Conservation (phyloP, 2,888 invertebrate species). For the Asteroscopus sphinx region DNA sequence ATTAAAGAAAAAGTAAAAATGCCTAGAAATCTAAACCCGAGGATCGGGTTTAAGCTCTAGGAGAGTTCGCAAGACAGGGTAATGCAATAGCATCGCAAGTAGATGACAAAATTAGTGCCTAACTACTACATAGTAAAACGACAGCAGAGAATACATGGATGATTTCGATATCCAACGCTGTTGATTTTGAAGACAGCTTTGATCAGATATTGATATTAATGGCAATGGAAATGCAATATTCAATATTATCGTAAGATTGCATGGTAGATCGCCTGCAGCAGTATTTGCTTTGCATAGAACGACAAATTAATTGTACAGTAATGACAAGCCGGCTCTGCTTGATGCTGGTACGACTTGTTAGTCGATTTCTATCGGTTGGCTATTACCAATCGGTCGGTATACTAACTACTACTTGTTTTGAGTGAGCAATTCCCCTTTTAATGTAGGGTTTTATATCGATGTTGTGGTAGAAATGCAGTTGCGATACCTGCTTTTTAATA, state of each 20-base stretch:
- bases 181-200: neutral
- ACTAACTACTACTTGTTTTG: slow-evolving; percentile 57
- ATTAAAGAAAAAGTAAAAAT: slow-evolving; percentile 23
- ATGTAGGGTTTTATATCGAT: slow-evolving; percentile 42
- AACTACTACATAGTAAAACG: slow-evolving; percentile 15
- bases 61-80: slow-evolving; percentile 28
- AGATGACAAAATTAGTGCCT: slow-evolving; percentile 43
- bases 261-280: slow-evolving; percentile 65
- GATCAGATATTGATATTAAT: slow-evolving; percentile 1
- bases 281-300: slow-evolving; percentile 72
- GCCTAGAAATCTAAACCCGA: slow-evolving; percentile 20
- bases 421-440: slow-evolving; percentile 52
- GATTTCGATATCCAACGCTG: slow-evolving; percentile 20
- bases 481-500: slow-evolving; percentile 3
- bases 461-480: slow-evolving; percentile 12
- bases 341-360: slow-evolving; percentile 59
- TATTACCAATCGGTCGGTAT: slow-evolving; percentile 61
- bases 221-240: slow-evolving; percentile 35
- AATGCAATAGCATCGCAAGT: slow-evolving; percentile 39
- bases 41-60: slow-evolving; percentile 25
- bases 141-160: neutral
- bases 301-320: slow-evolving; percentile 82
- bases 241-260: slow-evolving; percentile 28
- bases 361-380: slow-evolving; percentile 63
- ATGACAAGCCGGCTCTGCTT: slow-evolving; percentile 75